Conservation (phyloP, 1,140 invertebrate genomes). For the Metaphire vulgaris region DNA sequence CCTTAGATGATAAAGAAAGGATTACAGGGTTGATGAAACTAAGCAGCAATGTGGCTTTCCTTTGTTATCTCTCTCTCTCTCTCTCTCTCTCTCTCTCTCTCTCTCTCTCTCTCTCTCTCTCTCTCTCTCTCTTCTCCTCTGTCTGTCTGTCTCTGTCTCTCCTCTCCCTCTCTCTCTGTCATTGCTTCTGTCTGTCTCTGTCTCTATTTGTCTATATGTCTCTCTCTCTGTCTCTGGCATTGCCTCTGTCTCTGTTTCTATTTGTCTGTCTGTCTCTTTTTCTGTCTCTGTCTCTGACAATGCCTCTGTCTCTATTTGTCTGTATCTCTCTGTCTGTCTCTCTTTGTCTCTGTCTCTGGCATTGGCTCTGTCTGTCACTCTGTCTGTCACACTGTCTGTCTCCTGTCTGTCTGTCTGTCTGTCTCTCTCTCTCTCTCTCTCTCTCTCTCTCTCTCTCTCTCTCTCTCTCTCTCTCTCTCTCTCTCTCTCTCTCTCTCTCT, state of each 20-base stretch:
- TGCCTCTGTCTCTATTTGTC: neutral
- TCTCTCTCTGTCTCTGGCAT: neutral
- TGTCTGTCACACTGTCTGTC: neutral
- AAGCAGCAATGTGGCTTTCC: no score
- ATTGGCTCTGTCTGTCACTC: neutral
- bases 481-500: slow-evolving; percentile 1
- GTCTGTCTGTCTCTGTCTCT: neutral
- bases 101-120: neutral
- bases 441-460: neutral
- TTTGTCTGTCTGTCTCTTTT: neutral
- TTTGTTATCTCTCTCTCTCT: neutral
- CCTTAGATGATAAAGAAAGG: no score
- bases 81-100: neutral
- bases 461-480: slow-evolving; percentile 1
- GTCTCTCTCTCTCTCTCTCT: neutral
- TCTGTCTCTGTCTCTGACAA: neutral
- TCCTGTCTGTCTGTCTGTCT: neutral
- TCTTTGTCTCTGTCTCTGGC: neutral
- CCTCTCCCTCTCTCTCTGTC: neutral
- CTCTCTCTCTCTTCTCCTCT: neutral
- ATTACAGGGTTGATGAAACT: no score
- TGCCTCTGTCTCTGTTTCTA: neutral
- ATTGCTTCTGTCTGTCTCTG: neutral
- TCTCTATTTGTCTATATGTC: neutral
- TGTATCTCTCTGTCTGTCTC: neutral